Base-by-base conservation (phyloP, 2,888 invertebrate genomes). In the Ecliptopera silaceata region DNA sequence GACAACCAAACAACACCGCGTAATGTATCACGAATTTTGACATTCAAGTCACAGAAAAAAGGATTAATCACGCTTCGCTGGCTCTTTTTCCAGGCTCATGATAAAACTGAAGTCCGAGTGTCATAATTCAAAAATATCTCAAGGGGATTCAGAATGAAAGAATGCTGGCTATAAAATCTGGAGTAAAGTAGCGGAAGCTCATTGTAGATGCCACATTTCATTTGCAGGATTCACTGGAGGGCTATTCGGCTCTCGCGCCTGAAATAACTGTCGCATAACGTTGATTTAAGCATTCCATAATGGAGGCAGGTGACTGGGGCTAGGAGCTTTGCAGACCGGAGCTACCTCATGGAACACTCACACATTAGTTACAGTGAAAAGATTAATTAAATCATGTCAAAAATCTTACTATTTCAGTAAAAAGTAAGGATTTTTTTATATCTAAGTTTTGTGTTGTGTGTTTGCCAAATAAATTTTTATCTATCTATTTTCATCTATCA, bases 201-300 rank as follows among this genome's bases (percentile, higher is more conserved):
- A 63, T 64, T 66, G 59, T 63, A 64, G 64, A 64, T 56, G 51
- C 66, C 74, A 79, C 75, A 81, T 81, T 82, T 83, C 79, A 80
- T 74, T 75, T 69, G 72, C 75, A 75, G 79, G 75, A 81, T 82
- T 76, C 84, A 77, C 78, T 75, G 56, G 81, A 82, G 82, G 68
- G 80, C 80, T 74, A 80, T 84, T 79, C 72, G 66, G 79, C 69
- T 74, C 74, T 77, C 77, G 69, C 74, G 77, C 68, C 80, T 83
- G 81, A 81, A 83, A 86, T 86, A 87, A 86, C 85, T 84, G 87
- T 85, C 86, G 78, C 80, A 82, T 80, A 82, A 80, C 76, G 77
- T 74, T 86, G 82, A 87, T 84, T 83, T 84, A 85, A 70, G 73
- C 69, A 71, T 70, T 61, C 61, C 61, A 46, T 57, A 47, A 55